Percentiles rank a stretch among this genome's conserved stretches.
These are phyloP conservation scores for Pheosia tremula DNA, from an alignment of 2,888 invertebrate genomes.

Conservation along the genomic window DNA sequence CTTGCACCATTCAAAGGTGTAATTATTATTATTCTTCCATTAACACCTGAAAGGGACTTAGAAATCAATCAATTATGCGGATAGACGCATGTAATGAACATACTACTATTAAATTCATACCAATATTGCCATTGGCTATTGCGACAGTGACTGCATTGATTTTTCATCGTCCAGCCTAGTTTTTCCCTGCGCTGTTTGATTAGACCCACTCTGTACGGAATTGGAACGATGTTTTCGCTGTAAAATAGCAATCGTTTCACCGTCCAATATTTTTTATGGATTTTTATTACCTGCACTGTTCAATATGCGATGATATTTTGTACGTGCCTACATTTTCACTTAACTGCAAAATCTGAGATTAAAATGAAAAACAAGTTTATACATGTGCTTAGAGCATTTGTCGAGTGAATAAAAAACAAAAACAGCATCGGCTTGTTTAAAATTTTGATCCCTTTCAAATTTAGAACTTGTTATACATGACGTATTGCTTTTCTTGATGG, in stretches of 20 bases:
- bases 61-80: too few relatives aligned
- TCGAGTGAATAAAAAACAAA: constrained; percentile 1
- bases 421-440: constrained; percentile 42
- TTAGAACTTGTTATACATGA: constrained; percentile 57
- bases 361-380: too few relatives aligned
- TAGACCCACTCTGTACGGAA: constrained; percentile 20
- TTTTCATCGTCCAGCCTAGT: constrained; percentile 32
- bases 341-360: too few relatives aligned
- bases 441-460: constrained; percentile 39
- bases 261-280: constrained; percentile 8
- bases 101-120: constrained; percentile 20
- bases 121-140: constrained; percentile 9
- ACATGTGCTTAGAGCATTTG: too few relatives aligned
- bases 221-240: constrained; percentile 17
- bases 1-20: too few relatives aligned
- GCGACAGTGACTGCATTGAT: constrained; percentile 23
- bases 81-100: too few relatives aligned
- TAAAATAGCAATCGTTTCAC: constrained; percentile 6
- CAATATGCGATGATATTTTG: background rate
- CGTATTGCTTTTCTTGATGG: constrained; percentile 45
- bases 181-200: constrained; percentile 30
- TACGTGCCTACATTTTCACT: too few relatives aligned
- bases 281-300: constrained; percentile 1
- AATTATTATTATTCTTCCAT: too few relatives aligned
- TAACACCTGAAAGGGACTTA: too few relatives aligned